Conservation (phyloP, 1,140 invertebrate genomes). For the Drosophila persimilis region DNA sequence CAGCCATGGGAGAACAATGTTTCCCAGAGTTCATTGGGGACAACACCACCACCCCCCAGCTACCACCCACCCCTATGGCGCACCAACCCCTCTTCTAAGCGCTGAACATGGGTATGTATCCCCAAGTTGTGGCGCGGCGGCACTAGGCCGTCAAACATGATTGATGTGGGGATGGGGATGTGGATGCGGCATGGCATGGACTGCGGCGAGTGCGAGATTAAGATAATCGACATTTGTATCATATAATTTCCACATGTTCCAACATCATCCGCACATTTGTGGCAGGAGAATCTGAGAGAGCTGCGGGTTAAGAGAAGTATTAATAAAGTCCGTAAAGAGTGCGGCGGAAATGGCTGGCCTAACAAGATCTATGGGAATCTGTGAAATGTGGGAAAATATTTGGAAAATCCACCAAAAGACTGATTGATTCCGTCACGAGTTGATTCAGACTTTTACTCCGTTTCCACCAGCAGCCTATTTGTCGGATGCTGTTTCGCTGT, state of each 20-base stretch:
- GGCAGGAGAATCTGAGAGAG: background rate
- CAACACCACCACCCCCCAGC: conserved; percentile 13
- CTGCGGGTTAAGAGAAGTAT: conserved; percentile 43
- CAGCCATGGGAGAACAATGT: conserved; percentile 32
- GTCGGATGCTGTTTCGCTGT: no score
- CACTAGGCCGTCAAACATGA: conserved; percentile 63
- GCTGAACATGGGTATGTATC: conserved; percentile 2
- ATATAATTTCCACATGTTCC: conserved; percentile 43
- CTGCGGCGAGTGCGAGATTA: conserved; percentile 59
- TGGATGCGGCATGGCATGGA: background rate
- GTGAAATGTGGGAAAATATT: no score
- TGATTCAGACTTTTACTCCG: no score
- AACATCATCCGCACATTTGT: background rate
- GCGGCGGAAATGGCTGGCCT: conserved; percentile 1
- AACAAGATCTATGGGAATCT: conserved; percentile 1
- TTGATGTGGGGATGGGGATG: conserved; percentile 57
- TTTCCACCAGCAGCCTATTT: no score
- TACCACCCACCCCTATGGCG: conserved; percentile 37
- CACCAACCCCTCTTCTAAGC: background rate
- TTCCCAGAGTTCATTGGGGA: conserved; percentile 36
- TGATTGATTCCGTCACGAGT: background rate
- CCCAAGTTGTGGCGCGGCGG: conserved; percentile 53
- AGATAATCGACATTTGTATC: conserved; percentile 77
- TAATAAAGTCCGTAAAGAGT: conserved; percentile 28
- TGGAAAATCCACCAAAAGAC: conserved; percentile 2